phyloP scores from a whole-genome alignment of 2,797 vertebrate species.

The Acanthiza pusilla region DNA sequence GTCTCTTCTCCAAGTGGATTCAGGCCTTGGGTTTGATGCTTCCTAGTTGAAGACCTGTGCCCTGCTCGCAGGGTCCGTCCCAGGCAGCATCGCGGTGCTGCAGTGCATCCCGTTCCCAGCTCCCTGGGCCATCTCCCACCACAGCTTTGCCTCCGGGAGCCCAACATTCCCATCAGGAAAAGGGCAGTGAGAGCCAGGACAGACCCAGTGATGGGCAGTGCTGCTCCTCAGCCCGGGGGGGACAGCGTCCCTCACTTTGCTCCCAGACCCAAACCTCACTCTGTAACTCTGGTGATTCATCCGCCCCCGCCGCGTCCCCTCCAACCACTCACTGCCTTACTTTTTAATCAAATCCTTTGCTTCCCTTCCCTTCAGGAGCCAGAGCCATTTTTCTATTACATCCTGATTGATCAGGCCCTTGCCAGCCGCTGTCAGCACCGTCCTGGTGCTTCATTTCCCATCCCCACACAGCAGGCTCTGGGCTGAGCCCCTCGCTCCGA shows the following conservation, averaged over 20 bases:
- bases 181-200: background rate
- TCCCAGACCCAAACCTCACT: background rate
- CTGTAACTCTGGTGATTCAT: background rate
- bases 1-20: background rate
- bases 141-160: background rate
- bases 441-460: constrained; percentile 1
- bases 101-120: rapidly evolving
- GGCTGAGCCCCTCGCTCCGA: background rate
- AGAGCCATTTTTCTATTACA: constrained; percentile 15
- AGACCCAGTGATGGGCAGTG: rapidly evolving
- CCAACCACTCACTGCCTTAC: background rate
- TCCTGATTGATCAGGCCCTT: constrained; percentile 31
- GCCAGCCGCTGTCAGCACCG: background rate
- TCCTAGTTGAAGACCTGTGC: rapidly evolving
- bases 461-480: constrained; percentile 23
- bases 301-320: background rate
- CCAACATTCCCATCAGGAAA: background rate
- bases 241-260: background rate
- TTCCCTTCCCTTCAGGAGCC: constrained; percentile 12
- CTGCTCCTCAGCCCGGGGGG: background rate
- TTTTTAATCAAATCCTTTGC: constrained; percentile 46
- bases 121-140: background rate
- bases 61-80: background rate
- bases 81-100: rapidly evolving
- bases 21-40: background rate